Percentiles rank a stretch among this genome's conserved stretches.
Evolutionary conservation across 2,888 invertebrate genomes (phyloP).

Genomic region (Pocota personata): DNA sequence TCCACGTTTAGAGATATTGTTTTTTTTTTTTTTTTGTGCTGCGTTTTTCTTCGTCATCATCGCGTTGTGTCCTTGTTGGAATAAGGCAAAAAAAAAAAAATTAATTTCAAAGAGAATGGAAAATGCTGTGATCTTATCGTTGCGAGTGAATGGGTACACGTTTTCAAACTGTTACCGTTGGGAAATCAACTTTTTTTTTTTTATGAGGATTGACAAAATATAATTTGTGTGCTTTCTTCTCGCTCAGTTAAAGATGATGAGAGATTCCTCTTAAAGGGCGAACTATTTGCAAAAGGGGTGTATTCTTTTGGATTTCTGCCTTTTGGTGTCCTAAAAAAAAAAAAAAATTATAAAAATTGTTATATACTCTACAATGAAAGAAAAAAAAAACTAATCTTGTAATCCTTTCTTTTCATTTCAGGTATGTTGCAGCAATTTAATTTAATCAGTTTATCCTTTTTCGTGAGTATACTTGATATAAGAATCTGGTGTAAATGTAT

Average conservation of each 20-base stretch:
- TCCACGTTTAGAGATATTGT: conserved; percentile 8
- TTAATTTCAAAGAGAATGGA: conserved; percentile 56
- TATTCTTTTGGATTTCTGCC: not conserved
- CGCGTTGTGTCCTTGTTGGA: not conserved
- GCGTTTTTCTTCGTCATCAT: not conserved
- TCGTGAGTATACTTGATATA: not conserved
- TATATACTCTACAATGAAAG: not conserved
- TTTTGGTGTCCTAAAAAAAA: conserved; percentile 15
- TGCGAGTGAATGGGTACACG: conserved; percentile 60
- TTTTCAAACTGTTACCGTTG: conserved; percentile 65
- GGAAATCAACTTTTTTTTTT: conserved; percentile 63
- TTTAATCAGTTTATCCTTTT: not conserved
- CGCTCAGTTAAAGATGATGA: conserved; percentile 27
- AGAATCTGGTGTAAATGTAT: too few species aligned
- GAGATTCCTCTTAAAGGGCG: conserved; percentile 23
- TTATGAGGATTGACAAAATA: conserved; percentile 52
- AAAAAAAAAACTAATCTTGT: not conserved
- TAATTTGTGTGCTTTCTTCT: conserved; percentile 26
- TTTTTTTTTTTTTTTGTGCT: conserved; percentile 4
- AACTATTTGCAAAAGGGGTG: not conserved
- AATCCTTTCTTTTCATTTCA: conserved; percentile 28
- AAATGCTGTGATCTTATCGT: conserved; percentile 65
- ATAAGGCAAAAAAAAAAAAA: conserved; percentile 7
- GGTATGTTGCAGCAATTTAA: conserved; percentile 29
- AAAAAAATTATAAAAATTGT: not conserved